Base-by-base conservation (phyloP, 2,888 invertebrate species). In the Agonopterix heracliana region DNA sequence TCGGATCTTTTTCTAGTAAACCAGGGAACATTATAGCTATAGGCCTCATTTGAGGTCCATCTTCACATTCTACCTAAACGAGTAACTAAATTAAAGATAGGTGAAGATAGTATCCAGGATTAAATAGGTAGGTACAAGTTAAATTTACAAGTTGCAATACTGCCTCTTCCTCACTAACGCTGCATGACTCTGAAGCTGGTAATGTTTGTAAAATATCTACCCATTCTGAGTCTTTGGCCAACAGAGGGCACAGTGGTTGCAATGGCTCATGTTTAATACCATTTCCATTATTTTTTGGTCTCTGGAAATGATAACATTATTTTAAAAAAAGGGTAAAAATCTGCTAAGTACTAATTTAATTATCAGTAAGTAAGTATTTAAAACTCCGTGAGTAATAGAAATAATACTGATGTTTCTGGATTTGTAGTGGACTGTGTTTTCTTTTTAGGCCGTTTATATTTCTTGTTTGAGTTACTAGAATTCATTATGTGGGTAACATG, bases 201-300 rank as follows among this genome's bases (percentile, higher is more conserved):
- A 56, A 48, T n/a, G 68, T 54, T 50, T 81, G 75, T 57, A 81
- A 53, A 57, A 82, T 72, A 58, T 83, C 78, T 60, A 76, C 74
- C 89, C 89, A 89, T 71, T 85, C 83, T 0, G 90, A 90, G 61
- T 89, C 89, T 64, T 85, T 84, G 9, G 88, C 86, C 54, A 83
- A 61, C 48, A 89, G 61, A 2, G 88, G 80, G 46, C 74, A 81
- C 35, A 66, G 51, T 8, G 68, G 68, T 56, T 67, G 65, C 26
- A 51, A 41, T 34, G 52, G 49, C 38, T 59, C 44, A 41, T 54
- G 60, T 43, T 60, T 55, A 49, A 51, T 34, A 42, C 56, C 54
- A 10, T 34, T 26, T 48, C 56, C 61, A 47, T 50, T 57, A 45
- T 55, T 54, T 47, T 53, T 63, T 48, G 66, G 63, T 51, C 59